phyloP scores from a whole-genome alignment of 2,888 invertebrate genomes.

The Lypha dubia region DNA sequence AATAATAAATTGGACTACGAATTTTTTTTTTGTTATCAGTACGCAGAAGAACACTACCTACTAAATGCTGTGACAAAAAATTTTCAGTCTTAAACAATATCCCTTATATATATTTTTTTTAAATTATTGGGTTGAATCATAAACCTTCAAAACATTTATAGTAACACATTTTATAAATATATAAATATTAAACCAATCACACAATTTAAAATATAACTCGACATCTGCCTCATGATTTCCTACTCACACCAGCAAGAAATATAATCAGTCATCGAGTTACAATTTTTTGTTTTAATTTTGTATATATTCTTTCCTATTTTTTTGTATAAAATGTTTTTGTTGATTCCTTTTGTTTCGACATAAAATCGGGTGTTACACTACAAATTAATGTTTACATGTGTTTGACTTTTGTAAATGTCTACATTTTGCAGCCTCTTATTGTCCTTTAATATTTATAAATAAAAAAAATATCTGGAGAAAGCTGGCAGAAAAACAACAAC shows the following conservation, averaged over 20 bases:
- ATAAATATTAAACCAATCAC: too few relatives aligned
- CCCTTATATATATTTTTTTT: too few relatives aligned
- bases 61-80: too few relatives aligned
- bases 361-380: background rate
- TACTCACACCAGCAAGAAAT: background rate
- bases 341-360: slow-evolving; percentile 10
- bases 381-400: slow-evolving; percentile 14
- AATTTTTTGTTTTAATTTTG: slow-evolving; percentile 5
- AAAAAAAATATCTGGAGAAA: background rate
- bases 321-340: background rate
- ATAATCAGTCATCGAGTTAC: background rate
- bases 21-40: too few relatives aligned
- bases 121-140: too few relatives aligned
- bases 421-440: background rate
- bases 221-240: too few relatives aligned
- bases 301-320: background rate
- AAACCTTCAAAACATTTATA: too few relatives aligned
- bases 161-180: too few relatives aligned
- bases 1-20: too few relatives aligned
- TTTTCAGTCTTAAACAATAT: too few relatives aligned
- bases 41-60: too few relatives aligned
- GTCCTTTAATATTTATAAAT: slow-evolving; percentile 23
- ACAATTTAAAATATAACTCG: too few relatives aligned
- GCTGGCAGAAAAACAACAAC: background rate
- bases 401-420: background rate